Percentiles rank a stretch among this genome's conserved stretches.
These are phyloP conservation scores for Urocynchramus pylzowi DNA, from an alignment of 2,113 vertebrate genomes.

Conservation along the genomic window DNA sequence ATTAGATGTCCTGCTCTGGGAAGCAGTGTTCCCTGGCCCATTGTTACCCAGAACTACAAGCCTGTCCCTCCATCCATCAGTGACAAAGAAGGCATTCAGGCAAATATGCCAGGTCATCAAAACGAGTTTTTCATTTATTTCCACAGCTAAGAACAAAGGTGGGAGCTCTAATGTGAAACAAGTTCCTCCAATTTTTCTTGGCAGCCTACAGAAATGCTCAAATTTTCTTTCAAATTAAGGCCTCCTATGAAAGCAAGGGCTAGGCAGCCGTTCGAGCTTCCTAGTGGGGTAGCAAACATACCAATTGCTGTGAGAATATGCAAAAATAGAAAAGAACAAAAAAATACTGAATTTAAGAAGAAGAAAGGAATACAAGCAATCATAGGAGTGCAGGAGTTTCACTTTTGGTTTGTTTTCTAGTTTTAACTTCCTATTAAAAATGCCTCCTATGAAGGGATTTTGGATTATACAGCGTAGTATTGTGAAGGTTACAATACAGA, in stretches of 20 bases:
- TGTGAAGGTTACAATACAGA: neutral
- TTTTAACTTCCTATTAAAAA: neutral
- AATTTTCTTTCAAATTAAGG: neutral
- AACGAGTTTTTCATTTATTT: neutral
- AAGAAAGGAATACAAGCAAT: neutral
- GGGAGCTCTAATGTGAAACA: neutral
- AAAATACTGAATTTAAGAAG: neutral
- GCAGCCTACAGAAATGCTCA: neutral
- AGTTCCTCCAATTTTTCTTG: neutral
- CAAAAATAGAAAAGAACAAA: neutral
- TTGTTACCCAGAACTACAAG: neutral
- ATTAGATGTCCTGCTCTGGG: neutral
- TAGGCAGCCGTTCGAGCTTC: neutral
- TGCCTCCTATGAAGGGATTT: neutral
- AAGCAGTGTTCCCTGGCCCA: neutral
- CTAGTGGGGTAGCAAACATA: neutral
- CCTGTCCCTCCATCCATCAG: neutral
- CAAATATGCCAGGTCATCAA: fast-evolving
- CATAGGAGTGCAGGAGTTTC: neutral
- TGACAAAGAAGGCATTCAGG: neutral
- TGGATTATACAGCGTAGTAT: neutral
- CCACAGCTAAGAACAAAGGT: neutral
- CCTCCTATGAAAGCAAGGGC: neutral
- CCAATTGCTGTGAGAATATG: neutral
- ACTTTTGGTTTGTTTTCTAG: neutral